Base-by-base conservation (phyloP, 2,113 vertebrate genomes). In the Isichthys henryi region DNA sequence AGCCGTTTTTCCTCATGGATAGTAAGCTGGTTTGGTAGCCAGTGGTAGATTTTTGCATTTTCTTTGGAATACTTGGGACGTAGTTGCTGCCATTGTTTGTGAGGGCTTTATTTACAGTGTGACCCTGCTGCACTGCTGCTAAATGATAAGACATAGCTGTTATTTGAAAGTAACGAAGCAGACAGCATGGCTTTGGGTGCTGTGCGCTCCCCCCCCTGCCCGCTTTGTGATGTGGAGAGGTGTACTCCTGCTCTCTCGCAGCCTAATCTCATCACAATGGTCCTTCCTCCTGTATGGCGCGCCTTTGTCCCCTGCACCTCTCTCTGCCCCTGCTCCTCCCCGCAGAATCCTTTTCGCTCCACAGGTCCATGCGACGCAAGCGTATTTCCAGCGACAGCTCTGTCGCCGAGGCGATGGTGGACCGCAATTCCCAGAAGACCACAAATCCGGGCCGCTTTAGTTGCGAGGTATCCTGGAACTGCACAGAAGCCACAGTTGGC, bases 381-480 rank as follows among this genome's bases (percentile, higher is more conserved):
- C 91, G 94, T n/a, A 90, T 94, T 88, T 94, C 93, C 93, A 95
- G 93, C 82, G 95, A 95, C 92, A 91, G 93, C 89, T 93, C 94
- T 48, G 94, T 93, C 39, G 85, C 92, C 23, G 95, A 95, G 46
- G 93, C 94, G 19, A 80, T 93, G 31, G 88, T 87, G 10, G 90
- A 93, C 90, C 90, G 89, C 43, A 31, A 91, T 17, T 88, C 93
- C 5, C 93, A 94, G 88, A 90, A 88, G 87, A 49, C 90, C 91
- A 90, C 93, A 91, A 95, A 96, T 89, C 95, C 90, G 1, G 48
- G 89, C 66, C 93, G 95, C 88, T 93, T 52, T 93, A 94, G 95
- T 95, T 96, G 84, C 90, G 94, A 92, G 74, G 85, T 23, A n/a
- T 74, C 83, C 62, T 48, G n/a, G 8, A 23, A 6, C 58, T 15